Base-by-base conservation (phyloP, 2,888 invertebrate genomes). In the Phengaris arion region DNA sequence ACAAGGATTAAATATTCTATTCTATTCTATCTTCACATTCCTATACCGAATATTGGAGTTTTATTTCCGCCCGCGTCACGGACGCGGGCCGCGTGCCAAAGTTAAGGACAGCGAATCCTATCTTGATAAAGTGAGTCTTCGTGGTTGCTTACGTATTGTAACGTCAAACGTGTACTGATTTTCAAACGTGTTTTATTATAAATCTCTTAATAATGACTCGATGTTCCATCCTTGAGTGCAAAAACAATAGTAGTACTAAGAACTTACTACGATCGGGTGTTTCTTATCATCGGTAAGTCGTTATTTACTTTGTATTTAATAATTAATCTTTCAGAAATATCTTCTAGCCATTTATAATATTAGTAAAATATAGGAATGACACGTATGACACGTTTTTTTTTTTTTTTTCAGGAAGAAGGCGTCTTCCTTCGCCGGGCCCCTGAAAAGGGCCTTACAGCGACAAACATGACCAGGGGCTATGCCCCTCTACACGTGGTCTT, bases 241-340 rank as follows among this genome's bases (percentile, higher is more conserved):
- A 55, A 55, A 55, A 55, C 55, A 15, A 55, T 55, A 55, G 55
- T n/a, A n/a, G n/a, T 15, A 55, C n/a, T n/a, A 6, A 7, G 13
- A 55, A 55, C 12, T 55, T 55, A 55, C 55, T 15, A n/a, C n/a
- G 15, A 55, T 15, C 55, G n/a, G 55, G n/a, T 55, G 55, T 55
- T 55, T 55, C 55, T 55, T 55, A n/a, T 55, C 55, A 55, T 55
- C 55, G 55, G 55, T 55, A 55, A 55, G 55, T 55, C 55, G n/a
- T 55, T n/a, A 55, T 15, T 55, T n/a, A 55, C 55, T n/a, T 55
- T 55, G 13, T 55, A 55, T 55, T 55, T 22, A 22, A 22, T n/a
- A 55, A 55, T n/a, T 6, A 15, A 15, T 55, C 0, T 55, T 55
- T 54, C 13, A 5, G 54, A 54, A 54, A 12, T 54, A 54, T 12